A percentile compares a stretch with the other conserved stretches of the same genome.
phyloP scores from a whole-genome alignment of 1,140 invertebrate species.

The Onthophagus taurus region DNA sequence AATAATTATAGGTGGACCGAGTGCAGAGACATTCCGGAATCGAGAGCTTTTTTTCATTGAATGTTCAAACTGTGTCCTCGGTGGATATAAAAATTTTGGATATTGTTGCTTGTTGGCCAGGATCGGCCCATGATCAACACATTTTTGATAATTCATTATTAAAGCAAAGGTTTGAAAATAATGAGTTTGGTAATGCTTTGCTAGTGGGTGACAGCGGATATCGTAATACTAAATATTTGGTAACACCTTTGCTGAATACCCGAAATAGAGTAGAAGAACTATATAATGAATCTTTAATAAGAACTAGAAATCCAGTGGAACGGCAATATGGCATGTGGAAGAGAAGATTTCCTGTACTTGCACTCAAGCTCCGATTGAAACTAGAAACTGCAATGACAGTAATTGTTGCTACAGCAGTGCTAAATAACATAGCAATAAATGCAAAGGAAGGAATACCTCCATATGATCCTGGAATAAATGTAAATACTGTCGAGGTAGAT shows the following conservation, averaged over 20 bases:
- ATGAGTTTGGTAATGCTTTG: slow-evolving; percentile 21
- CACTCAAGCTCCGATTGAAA: slow-evolving; percentile 22
- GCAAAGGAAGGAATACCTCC: neutral
- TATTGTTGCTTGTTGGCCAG: slow-evolving; percentile 36
- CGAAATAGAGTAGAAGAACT: slow-evolving; percentile 19
- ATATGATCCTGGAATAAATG: too few species aligned
- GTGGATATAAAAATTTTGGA: slow-evolving; percentile 30
- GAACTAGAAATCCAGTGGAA: slow-evolving; percentile 33
- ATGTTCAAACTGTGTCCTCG: slow-evolving; percentile 35
- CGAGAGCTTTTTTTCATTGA: slow-evolving; percentile 38
- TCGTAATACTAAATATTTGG: slow-evolving; percentile 19
- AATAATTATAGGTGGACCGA: slow-evolving; percentile 1
- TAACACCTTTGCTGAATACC: slow-evolving; percentile 28
- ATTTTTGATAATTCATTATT: slow-evolving; percentile 19
- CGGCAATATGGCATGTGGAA: slow-evolving; percentile 32
- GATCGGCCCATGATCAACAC: slow-evolving; percentile 13
- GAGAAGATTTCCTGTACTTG: slow-evolving; percentile 29
- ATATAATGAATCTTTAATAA: slow-evolving; percentile 32
- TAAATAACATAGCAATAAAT: slow-evolving; percentile 33
- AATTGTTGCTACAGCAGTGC: slow-evolving; percentile 28
- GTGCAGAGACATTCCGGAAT: slow-evolving; percentile 1
- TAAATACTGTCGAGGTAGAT: neutral
- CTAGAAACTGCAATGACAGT: slow-evolving; percentile 22
- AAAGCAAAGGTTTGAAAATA: neutral
- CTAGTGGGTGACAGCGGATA: neutral